Evolutionary conservation across 1,140 invertebrate genomes (phyloP), one percentile per base, ranked within the genome.

Genomic region (Whitmania pigra): DNA sequence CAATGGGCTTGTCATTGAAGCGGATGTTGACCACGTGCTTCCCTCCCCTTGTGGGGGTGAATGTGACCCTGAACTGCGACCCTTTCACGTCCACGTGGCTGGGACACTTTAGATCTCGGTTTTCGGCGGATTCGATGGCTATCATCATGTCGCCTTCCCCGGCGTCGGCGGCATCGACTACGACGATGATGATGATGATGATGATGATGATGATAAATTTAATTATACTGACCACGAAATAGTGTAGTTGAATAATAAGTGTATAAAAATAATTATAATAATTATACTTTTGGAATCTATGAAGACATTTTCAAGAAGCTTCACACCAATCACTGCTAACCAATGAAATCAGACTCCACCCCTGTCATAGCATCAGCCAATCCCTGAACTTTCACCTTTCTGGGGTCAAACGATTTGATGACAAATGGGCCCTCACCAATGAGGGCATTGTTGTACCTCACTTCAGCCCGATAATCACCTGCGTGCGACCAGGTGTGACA

Each of bases 121-220:
- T 93, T 78, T 91, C 20, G 49, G 91, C 92, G 74, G 90, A 91
- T 31, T 63, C 57, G 75, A 98, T 95, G 27, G 93, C 93, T 54
- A 98, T 97, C 84, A 98, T 94, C 67, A 98, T 84, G 82, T 97
- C 97, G 15, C 96, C 96, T 85, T 97, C 94, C 20, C 96, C 96
- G 70, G 94, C 93, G 82, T 93, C 89, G 75, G 89, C 90, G 11
- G 94, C 94, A 84, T 98, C 94, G 53, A 98, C 94, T 94, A 78
- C 90, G 79, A 94, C 22, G 29, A n/a, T 63, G 29, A 63, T 63
- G 29, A 63, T 63, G 22, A 63, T 63, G 9, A 63, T 63, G 9
- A 63, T 18, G 9, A 49, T 15, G 18, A 18, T 18, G 18, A 25
- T 63, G 18, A 63, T 18, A 2, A 63, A 25, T 6, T 22, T 63